A percentile compares a stretch with the other conserved stretches of the same genome.
Conservation (phyloP, 2,113 vertebrate species). For the Xiphophorus couchianus region DNA sequence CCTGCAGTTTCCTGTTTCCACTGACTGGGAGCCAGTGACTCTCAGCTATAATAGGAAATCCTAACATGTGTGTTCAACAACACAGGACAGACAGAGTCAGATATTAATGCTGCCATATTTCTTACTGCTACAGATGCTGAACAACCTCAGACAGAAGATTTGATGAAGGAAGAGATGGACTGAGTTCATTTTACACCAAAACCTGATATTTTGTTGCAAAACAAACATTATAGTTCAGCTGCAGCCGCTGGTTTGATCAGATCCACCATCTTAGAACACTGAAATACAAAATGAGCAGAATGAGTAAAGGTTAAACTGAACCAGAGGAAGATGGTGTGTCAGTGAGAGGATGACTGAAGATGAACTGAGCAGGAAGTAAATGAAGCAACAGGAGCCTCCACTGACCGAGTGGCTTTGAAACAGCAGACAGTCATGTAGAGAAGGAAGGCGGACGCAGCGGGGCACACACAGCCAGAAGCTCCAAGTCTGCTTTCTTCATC, state of each 20-base stretch:
- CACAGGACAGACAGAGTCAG: conserved; percentile 24
- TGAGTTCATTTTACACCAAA: background rate
- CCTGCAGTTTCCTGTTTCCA: conserved; percentile 51
- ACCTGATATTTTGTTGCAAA: background rate
- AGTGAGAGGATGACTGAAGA: conserved; percentile 49
- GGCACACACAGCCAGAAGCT: conserved; percentile 31
- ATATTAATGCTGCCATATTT: conserved; percentile 49
- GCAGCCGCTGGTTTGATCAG: conserved; percentile 10
- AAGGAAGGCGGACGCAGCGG: conserved; percentile 22
- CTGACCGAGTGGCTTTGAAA: conserved; percentile 33
- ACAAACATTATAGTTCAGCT: background rate
- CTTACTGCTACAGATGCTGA: conserved; percentile 53
- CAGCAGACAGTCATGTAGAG: conserved; percentile 34
- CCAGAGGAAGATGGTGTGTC: conserved; percentile 19
- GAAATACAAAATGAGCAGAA: conserved; percentile 13
- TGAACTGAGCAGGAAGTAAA: conserved; percentile 50
- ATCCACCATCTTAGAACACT: background rate
- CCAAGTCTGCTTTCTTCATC: conserved; percentile 64
- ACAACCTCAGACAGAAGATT: conserved; percentile 31
- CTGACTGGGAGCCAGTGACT: conserved; percentile 46
- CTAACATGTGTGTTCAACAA: conserved; percentile 35
- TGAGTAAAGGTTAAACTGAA: conserved; percentile 12
- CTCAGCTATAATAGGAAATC: conserved; percentile 52
- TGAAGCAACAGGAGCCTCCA: conserved; percentile 12
- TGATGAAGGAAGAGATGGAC: background rate